Evolutionary conservation across 2,113 vertebrate genomes (phyloP), one percentile per base, ranked within the genome.

Genomic region (Struthio camelus): DNA sequence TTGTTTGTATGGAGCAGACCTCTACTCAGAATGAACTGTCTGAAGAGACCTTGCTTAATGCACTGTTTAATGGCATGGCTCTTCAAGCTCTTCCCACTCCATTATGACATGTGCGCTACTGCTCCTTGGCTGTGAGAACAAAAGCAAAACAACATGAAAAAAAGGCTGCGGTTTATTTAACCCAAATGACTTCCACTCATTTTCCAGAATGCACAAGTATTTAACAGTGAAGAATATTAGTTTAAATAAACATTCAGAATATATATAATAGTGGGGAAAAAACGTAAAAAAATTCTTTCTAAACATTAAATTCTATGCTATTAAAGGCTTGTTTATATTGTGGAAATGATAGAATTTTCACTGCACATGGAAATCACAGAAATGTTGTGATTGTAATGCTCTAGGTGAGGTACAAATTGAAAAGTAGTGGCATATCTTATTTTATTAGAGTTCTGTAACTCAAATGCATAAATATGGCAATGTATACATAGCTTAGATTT

Each of bases 21-120:
- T 97, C 95, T 97, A 89, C 15, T 89, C 92, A 20, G 65, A 61
- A 94, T 86, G 80, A n/a, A 85, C 78, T 94, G 88, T 81, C 67
- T 97, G 90, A 96, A 97, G 94, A 97, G 94, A 76, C 22, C 96
- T 75, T 91, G 94, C 93, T 97, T 97, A 97, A 97, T 97, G 97
- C 91, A 95, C 84, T 97, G 71, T 71, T 93, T 97, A 97, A 98
- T 96, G 83, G 94, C 75, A 85, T 10, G 6, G 82, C 93, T 96
- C 90, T 97, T 97, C 95, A 94, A 82, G 50, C n/a, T 82, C 6
- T 78, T 82, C 79, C 94, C 36, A 44, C 83, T 96, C 86, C 71
- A 96, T 97, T 96, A 95, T 36, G 4, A 51, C 87, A 80, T 67
- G 50, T 84, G 84, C 44, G 54, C 87, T 42, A 22, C 48, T 73